These are phyloP conservation scores for Aporophyla nigra DNA, from an alignment of 2,888 invertebrate species.

Conservation along the genomic window DNA sequence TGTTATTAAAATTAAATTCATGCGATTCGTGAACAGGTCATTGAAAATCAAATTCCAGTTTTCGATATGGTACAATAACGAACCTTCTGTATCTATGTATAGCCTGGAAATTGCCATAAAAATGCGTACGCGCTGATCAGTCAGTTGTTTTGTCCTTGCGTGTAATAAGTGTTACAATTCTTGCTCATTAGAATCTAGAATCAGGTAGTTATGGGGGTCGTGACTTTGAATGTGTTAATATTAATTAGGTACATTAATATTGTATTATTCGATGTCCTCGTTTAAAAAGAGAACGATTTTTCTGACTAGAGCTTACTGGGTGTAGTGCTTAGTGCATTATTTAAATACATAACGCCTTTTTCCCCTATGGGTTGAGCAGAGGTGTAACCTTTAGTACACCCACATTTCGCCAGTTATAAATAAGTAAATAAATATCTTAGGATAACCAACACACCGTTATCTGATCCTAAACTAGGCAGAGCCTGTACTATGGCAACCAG, in stretches of 20 bases:
- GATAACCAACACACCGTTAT: no score
- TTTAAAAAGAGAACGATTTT: background rate
- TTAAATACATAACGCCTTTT: no score
- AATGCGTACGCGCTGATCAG: background rate
- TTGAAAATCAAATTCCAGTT: background rate
- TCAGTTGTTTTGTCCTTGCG: constrained; percentile 11
- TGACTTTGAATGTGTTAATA: constrained; percentile 9
- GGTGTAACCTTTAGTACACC: no score
- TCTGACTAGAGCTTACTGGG: background rate
- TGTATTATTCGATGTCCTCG: background rate
- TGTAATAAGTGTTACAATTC: constrained; percentile 12
- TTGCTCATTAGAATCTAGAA: background rate
- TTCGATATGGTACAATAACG: background rate
- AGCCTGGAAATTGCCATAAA: constrained; percentile 8
- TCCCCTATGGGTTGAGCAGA: no score
- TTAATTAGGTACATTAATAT: background rate
- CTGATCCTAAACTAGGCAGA: no score
- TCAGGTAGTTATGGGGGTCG: background rate
- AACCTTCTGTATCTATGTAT: background rate
- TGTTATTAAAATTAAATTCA: background rate
- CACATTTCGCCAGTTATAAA: no score
- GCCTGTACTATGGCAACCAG: no score
- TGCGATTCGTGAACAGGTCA: background rate
- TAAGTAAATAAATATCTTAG: no score
- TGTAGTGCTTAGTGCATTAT: background rate